phyloP scores from a whole-genome alignment of 2,888 invertebrate genomes.

The Pachycephus smyrnensis region DNA sequence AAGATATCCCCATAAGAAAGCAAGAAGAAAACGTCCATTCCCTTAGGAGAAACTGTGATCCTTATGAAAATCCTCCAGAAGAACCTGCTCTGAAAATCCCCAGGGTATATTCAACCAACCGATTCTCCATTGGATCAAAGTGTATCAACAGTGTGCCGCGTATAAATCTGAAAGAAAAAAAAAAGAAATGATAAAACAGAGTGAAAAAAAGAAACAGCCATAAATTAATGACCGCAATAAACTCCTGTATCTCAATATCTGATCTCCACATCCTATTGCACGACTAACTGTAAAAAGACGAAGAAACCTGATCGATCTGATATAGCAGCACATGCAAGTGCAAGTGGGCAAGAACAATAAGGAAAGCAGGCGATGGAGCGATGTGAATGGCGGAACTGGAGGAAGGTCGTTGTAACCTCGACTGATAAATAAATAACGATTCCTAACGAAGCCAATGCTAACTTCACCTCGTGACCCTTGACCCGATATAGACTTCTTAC shows the following conservation, averaged over 20 bases:
- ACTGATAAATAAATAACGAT: neutral
- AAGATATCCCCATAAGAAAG: neutral
- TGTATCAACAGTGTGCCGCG: neutral
- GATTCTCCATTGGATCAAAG: neutral
- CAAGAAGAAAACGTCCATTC: neutral
- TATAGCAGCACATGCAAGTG: neutral
- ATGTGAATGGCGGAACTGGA: slow-evolving; percentile 17
- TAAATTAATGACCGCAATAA: neutral
- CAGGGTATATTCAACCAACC: neutral
- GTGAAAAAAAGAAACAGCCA: neutral
- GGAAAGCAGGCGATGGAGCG: neutral
- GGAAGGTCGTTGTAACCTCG: slow-evolving; percentile 22
- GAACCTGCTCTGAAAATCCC: neutral
- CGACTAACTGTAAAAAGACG: neutral
- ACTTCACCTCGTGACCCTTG: neutral
- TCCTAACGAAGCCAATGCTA: neutral
- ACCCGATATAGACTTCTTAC: neutral
- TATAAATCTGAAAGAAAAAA: neutral
- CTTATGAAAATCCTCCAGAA: neutral
- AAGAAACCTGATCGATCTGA: neutral
- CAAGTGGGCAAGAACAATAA: slow-evolving; percentile 18
- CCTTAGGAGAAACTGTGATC: neutral
- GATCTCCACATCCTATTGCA: neutral
- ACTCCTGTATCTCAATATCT: neutral
- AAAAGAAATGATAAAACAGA: neutral